Evolutionary conservation across 1,140 invertebrate genomes (phyloP).

Genomic region (Caerostris darwini): DNA sequence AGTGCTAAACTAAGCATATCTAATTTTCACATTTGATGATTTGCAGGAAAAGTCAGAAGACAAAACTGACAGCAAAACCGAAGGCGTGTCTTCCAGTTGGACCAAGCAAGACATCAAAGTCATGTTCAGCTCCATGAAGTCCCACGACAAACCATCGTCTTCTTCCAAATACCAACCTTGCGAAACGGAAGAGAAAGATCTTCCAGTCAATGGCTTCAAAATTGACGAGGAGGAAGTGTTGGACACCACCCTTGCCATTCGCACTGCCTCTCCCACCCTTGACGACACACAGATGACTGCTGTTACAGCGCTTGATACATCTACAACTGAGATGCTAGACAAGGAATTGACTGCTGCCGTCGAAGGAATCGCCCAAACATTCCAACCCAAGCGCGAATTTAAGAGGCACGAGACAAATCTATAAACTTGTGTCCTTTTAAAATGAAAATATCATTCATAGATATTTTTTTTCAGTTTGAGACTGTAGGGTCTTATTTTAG

Average conservation of each 20-base stretch:
- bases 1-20: not conserved
- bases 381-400: not conserved
- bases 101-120: conserved; percentile 64
- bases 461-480: too few species aligned
- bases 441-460: too few species aligned
- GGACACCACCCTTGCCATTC: conserved; percentile 22
- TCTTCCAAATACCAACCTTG: conserved; percentile 41
- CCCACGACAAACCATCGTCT: not conserved
- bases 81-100: conserved; percentile 59
- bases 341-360: conserved; percentile 41
- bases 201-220: not conserved
- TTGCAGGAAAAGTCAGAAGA: conserved; percentile 30
- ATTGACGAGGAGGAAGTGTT: conserved; percentile 44
- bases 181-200: conserved; percentile 27
- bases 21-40: not conserved
- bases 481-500: too few species aligned
- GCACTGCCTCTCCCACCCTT: not conserved
- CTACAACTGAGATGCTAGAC: conserved; percentile 23
- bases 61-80: not conserved
- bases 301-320: not conserved
- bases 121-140: conserved; percentile 30
- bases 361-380: conserved; percentile 28
- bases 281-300: conserved; percentile 22
- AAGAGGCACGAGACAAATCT: conserved; percentile 42
- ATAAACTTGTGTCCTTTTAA: not conserved